These are phyloP conservation scores for Oryzias sinensis DNA, from an alignment of 2,797 vertebrate genomes.

Conservation along the genomic window DNA sequence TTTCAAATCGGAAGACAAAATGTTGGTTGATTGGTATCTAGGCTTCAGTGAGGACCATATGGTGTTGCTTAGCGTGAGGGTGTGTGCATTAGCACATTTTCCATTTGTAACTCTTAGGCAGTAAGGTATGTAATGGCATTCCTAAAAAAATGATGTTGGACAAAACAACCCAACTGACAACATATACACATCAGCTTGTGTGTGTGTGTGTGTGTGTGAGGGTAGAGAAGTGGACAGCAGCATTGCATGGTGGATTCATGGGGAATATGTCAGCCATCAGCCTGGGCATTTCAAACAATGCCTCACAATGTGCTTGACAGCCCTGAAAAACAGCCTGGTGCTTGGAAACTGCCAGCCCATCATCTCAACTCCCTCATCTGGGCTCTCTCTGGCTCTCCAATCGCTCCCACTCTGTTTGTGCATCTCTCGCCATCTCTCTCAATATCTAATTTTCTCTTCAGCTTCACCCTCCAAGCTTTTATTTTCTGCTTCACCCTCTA, in stretches of 20 bases:
- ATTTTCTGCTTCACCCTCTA: conserved; percentile 56
- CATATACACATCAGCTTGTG: too few relatives aligned
- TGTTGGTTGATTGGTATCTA: too few relatives aligned
- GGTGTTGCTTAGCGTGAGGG: too few relatives aligned
- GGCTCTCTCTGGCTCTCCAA: conserved; percentile 55
- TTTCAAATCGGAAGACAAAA: too few relatives aligned
- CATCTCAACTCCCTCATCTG: conserved; percentile 77
- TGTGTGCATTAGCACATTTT: too few relatives aligned
- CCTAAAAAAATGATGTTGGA: too few relatives aligned
- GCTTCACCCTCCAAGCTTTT: conserved; percentile 58
- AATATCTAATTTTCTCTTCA: conserved; percentile 65
- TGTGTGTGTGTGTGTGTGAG: conserved; percentile 50
- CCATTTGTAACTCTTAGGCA: too few relatives aligned
- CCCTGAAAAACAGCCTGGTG: conserved; percentile 77
- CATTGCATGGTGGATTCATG: conserved; percentile 71
- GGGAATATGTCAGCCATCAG: conserved; percentile 78
- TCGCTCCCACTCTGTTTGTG: conserved; percentile 53
- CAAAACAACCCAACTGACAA: too few relatives aligned
- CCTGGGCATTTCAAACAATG: conserved; percentile 77
- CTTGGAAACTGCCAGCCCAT: conserved; percentile 75
- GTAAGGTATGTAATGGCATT: too few relatives aligned
- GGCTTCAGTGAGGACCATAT: too few relatives aligned
- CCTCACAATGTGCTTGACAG: conserved; percentile 79
- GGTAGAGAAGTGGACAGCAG: conserved; percentile 66
- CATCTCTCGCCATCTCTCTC: conserved; percentile 52